Conservation (phyloP, 2,113 vertebrate genomes). For the Ailurus styani region DNA sequence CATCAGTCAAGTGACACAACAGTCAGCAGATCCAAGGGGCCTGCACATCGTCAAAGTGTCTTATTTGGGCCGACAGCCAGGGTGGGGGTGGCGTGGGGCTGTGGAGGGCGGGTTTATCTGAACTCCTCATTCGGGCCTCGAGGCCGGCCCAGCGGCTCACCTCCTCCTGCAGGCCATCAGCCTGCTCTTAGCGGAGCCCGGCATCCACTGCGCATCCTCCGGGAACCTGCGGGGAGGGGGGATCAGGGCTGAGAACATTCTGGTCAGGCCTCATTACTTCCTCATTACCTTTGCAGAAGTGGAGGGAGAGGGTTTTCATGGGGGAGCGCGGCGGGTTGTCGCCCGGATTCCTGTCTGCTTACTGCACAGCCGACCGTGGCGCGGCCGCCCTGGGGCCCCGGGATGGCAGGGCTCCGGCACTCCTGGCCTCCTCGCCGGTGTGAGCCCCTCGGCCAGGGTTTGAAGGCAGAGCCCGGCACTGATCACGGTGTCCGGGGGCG, state of each 20-base stretch:
- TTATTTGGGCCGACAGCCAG: constrained; percentile 74
- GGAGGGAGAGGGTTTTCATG: constrained; percentile 85
- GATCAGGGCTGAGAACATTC: constrained; percentile 85
- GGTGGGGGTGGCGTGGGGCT: constrained; percentile 69
- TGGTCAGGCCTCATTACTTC: constrained; percentile 96
- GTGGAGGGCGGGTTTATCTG: constrained; percentile 75
- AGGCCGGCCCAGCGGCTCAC: constrained; percentile 53
- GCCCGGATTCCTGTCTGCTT: constrained; percentile 85
- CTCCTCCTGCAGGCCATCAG: constrained; percentile 82
- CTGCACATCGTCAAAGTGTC: constrained; percentile 77
- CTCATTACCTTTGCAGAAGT: constrained; percentile 93
- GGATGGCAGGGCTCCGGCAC: constrained; percentile 89
- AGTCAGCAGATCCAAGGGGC: constrained; percentile 69
- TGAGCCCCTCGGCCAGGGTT: constrained; percentile 89
- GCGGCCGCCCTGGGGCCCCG: constrained; percentile 83
- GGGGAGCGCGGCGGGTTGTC: constrained; percentile 85
- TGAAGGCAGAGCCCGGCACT: constrained; percentile 86
- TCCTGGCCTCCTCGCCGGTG: constrained; percentile 84
- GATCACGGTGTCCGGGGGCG: constrained; percentile 80
- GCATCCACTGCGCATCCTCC: constrained; percentile 84
- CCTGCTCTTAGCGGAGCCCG: constrained; percentile 81
- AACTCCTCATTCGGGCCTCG: constrained; percentile 62
- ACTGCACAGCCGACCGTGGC: constrained; percentile 89
- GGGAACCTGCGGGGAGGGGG: constrained; percentile 85
- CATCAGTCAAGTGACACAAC: constrained; percentile 81